These are phyloP conservation scores for Malaclemys terrapin DNA, from an alignment of 2,113 vertebrate species.

Conservation along the genomic window DNA sequence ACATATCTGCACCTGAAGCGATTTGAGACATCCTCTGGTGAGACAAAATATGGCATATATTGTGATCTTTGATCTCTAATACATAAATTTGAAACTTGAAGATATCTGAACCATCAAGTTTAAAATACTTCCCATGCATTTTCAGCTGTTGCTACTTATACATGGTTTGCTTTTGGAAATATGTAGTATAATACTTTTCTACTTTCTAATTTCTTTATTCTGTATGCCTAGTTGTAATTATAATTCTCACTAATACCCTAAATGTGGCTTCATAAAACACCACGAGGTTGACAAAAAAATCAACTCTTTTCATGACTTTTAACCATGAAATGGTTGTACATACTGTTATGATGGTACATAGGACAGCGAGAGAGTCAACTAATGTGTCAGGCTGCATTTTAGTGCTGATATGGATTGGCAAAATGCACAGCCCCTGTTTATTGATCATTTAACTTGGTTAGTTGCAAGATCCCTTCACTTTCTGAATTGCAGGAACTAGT, in stretches of 20 bases:
- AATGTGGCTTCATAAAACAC: not conserved
- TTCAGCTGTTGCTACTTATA: not conserved
- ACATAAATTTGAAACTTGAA: slow-evolving; percentile 50
- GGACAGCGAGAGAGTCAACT: not conserved
- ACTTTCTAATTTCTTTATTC: not conserved
- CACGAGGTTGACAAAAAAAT: slow-evolving; percentile 11
- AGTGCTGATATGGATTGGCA: not conserved
- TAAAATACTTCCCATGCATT: slow-evolving; percentile 5
- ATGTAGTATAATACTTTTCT: not conserved
- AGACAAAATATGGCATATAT: slow-evolving; percentile 36
- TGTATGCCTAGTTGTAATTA: slow-evolving; percentile 9
- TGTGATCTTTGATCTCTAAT: slow-evolving; percentile 5
- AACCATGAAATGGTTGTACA: not conserved
- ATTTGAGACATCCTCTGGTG: slow-evolving; percentile 26
- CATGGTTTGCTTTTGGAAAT: not conserved
- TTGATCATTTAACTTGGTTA: not conserved
- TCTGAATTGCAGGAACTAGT: not conserved
- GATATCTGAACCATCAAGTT: not conserved
- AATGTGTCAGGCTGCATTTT: not conserved
- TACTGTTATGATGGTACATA: not conserved
- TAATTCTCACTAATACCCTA: not conserved
- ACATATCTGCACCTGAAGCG: slow-evolving; percentile 26
- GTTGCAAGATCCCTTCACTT: not conserved
- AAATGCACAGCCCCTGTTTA: not conserved
- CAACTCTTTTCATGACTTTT: not conserved